A percentile compares a stretch with the other conserved stretches of the same genome.
These are phyloP conservation scores for Schizothorax lantsangensis DNA, from an alignment of 2,797 vertebrate genomes.

Conservation along the genomic window DNA sequence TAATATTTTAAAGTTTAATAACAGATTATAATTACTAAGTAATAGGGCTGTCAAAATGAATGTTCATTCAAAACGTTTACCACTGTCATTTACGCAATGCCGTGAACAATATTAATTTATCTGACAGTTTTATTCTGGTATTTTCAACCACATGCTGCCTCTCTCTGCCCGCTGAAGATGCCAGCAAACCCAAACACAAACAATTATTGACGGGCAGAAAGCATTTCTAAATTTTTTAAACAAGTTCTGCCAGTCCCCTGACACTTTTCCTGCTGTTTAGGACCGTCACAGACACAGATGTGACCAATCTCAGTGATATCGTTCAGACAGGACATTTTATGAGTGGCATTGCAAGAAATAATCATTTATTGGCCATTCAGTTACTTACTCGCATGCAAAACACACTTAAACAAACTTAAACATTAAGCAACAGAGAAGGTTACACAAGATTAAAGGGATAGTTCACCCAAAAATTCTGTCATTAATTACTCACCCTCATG, in stretches of 20 bases:
- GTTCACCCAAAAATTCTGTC: not conserved
- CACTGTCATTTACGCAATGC: not conserved
- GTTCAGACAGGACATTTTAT: no score
- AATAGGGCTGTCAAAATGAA: constrained; percentile 6
- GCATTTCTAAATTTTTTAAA: not conserved
- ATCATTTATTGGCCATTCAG: not conserved
- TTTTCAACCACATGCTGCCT: not conserved
- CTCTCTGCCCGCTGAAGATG: not conserved
- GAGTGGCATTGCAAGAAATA: not conserved
- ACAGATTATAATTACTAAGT: not conserved
- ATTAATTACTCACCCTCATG: no score
- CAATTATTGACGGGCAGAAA: not conserved
- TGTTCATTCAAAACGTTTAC: not conserved
- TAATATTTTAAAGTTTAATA: not conserved
- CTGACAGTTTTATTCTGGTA: not conserved
- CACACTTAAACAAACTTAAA: not conserved
- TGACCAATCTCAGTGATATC: not conserved
- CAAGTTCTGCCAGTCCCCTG: not conserved
- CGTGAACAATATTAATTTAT: not conserved
- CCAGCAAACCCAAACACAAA: not conserved
- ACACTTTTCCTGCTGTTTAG: not conserved
- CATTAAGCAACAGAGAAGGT: not conserved
- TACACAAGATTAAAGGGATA: not conserved
- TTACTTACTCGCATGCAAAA: not conserved
- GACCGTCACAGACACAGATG: not conserved